These are phyloP conservation scores for Trilocha varians DNA, from an alignment of 2,888 invertebrate species.

Conservation along the genomic window DNA sequence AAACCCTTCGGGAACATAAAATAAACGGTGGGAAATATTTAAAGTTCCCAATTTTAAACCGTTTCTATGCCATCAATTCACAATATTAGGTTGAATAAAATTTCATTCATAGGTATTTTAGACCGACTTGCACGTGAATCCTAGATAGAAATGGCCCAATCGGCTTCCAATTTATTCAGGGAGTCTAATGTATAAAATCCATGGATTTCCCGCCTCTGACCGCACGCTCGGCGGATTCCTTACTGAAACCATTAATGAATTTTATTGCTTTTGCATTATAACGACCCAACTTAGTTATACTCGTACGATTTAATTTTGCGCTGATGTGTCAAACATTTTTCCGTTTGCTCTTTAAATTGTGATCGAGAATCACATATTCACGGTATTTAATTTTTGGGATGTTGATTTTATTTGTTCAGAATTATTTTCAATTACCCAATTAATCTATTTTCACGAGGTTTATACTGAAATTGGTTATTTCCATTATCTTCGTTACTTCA, in stretches of 20 bases:
- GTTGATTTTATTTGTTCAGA: no score
- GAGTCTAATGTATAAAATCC: conserved; percentile 50
- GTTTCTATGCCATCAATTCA: conserved; percentile 14
- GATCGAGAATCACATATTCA: no score
- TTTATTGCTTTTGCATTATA: conserved; percentile 46
- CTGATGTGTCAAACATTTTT: conserved; percentile 8
- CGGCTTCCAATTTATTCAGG: conserved; percentile 55
- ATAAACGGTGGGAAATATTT: neutral
- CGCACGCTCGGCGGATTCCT: conserved; percentile 36
- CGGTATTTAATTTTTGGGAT: no score
- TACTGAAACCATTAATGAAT: conserved; percentile 45
- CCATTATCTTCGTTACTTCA: no score
- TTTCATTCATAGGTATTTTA: conserved; percentile 33
- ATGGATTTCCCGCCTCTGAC: conserved; percentile 38
- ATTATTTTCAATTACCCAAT: no score
- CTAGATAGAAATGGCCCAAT: conserved; percentile 44
- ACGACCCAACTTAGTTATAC: conserved; percentile 27
- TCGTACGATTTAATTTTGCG: conserved; percentile 33
- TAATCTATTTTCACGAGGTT: no score
- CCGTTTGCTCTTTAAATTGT: neutral
- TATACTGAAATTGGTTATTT: no score
- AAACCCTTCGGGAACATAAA: no score
- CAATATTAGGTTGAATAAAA: conserved; percentile 26
- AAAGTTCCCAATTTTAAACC: neutral
- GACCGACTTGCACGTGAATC: conserved; percentile 32